Evolutionary conservation across 2,113 vertebrate species (phyloP).

Genomic region (Zosterops lateralis): DNA sequence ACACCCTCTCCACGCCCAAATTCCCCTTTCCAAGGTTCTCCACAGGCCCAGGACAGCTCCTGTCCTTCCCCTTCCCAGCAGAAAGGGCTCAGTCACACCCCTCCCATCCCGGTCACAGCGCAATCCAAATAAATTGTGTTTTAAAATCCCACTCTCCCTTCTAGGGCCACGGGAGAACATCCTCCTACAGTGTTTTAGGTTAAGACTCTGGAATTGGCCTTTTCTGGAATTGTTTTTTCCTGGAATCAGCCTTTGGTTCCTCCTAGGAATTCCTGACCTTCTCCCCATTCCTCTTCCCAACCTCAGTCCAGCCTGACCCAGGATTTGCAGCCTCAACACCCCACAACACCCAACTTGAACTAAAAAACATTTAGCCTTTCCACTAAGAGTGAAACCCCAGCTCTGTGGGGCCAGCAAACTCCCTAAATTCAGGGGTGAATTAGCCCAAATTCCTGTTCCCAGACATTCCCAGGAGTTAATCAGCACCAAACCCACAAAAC

Average conservation of each 20-base stretch:
- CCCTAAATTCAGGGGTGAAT: not conserved
- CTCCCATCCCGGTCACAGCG: not conserved
- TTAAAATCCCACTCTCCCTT: not conserved
- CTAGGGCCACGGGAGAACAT: fast-evolving
- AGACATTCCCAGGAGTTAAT: not conserved
- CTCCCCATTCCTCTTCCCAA: not conserved
- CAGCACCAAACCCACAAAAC: not conserved
- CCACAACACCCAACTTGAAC: not conserved
- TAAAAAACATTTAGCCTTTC: fast-evolving
- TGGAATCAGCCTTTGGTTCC: not conserved
- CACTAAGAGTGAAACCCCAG: not conserved
- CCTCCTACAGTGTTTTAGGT: not conserved
- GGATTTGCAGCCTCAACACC: not conserved
- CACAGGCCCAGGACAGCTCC: not conserved
- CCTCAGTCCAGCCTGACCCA: not conserved
- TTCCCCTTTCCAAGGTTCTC: fast-evolving
- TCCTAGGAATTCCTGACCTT: not conserved
- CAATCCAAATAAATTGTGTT: fast-evolving
- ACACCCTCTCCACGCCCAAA: not conserved
- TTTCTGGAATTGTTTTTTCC: not conserved
- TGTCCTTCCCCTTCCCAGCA: not conserved
- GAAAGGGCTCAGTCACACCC: not conserved
- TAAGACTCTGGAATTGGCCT: not conserved
- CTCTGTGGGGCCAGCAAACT: not conserved
- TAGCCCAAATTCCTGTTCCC: not conserved